Percentiles rank a stretch among this genome's conserved stretches.
phyloP scores from a whole-genome alignment of 2,888 invertebrate species.

The Hyles lineata region DNA sequence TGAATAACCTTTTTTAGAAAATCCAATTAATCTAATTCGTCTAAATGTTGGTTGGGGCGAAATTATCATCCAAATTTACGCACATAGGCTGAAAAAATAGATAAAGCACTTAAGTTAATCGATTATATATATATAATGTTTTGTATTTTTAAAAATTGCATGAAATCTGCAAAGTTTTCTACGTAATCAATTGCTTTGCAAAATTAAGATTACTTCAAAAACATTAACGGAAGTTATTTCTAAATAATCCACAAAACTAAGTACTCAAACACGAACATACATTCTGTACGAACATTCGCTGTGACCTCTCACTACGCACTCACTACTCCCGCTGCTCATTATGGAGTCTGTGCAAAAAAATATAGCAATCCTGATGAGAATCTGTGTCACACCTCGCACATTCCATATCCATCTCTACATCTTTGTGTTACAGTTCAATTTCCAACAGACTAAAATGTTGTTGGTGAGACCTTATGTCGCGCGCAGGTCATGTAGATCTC shows the following conservation, averaged over 20 bases:
- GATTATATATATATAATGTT: too few relatives aligned
- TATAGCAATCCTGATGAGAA: constrained; percentile 43
- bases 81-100: too few relatives aligned
- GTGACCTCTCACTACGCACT: constrained; percentile 39
- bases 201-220: neutral
- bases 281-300: constrained; percentile 15
- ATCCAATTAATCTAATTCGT: too few relatives aligned
- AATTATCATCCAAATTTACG: too few relatives aligned
- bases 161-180: too few relatives aligned
- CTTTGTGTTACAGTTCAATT: neutral
- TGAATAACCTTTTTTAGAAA: too few relatives aligned
- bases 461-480: constrained; percentile 32
- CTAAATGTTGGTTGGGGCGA: too few relatives aligned
- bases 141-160: too few relatives aligned
- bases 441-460: neutral
- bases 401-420: constrained; percentile 30
- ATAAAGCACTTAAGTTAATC: too few relatives aligned
- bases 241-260: neutral
- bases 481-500: constrained; percentile 43
- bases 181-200: too few relatives aligned
- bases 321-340: constrained; percentile 63
- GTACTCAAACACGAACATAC: neutral
- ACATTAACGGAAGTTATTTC: too few relatives aligned
- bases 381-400: constrained; percentile 34
- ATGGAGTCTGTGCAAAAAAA: constrained; percentile 57